Evolutionary conservation across 2,888 invertebrate genomes (phyloP), one percentile per base, ranked within the genome.

Genomic region (Phyto melanocephala): DNA sequence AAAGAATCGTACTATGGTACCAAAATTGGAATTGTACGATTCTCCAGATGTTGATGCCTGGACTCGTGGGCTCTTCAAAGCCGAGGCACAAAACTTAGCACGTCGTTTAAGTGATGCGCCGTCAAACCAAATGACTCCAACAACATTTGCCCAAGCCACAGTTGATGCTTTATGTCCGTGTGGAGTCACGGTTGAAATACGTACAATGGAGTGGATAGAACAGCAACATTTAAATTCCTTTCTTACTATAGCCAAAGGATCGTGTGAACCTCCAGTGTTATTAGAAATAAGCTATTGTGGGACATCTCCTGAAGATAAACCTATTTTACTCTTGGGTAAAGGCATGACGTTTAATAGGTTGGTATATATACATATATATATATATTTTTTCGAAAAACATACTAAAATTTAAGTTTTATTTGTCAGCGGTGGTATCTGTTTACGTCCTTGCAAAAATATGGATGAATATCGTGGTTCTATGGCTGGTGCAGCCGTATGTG

Each of bases 61-160:
- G 94, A 92, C 92, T 17, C 90, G 93, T 35, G 96, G 96, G 0
- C 88, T 92, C 13, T 92, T 94, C 75, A 93, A 95, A 87, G 95
- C 95, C 0, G 93, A 95, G 80, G 94, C 94, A 0, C 96, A 96
- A 90, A 96, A 96, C 89, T 91, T 95, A 87, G 95, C 95, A 0
- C 91, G 95, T 20, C 91, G 93, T 67, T 90, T 96, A 4, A 93
- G 93, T 86, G 95, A 96, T 87, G 93, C 94, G 1, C 95, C 96
- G 0, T 93, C 95, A 7, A 96, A 96, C 89, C 91, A 93, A 86
- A 94, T 96, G 93, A 95, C 95, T 0, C 96, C 96, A 1, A 93
- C 94, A 4, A 92, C 93, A 72, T 96, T 96, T 89, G 94, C 95
- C 0, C 92, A 95, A 88, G 91, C 93, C 0, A 92, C 94, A 1